Evolutionary conservation across 2,797 vertebrate species (phyloP).

Genomic region (Scyliorhinus canicula): DNA sequence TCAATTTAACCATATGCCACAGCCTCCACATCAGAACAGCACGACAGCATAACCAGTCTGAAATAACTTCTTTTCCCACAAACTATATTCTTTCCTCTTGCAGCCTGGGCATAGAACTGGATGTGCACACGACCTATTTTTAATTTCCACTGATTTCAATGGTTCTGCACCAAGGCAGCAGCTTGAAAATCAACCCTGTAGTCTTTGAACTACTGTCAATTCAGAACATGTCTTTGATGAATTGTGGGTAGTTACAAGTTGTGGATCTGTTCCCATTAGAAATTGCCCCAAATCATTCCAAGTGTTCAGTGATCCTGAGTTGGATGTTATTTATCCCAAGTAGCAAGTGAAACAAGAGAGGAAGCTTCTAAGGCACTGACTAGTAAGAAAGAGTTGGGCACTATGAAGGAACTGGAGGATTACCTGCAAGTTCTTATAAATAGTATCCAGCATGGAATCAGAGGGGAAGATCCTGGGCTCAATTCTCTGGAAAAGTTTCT

Average conservation of each 20-base stretch:
- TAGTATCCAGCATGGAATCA: background rate
- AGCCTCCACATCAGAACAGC: background rate
- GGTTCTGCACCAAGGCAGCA: background rate
- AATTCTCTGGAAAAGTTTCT: no score
- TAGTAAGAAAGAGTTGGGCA: background rate
- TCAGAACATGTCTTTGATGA: background rate
- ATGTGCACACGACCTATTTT: background rate
- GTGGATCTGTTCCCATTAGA: background rate
- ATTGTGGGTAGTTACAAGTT: background rate
- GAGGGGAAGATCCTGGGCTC: no score
- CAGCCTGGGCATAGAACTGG: background rate
- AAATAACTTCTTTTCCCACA: background rate
- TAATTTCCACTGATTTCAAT: background rate
- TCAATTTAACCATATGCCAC: background rate
- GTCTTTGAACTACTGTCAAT: background rate
- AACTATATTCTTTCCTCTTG: background rate
- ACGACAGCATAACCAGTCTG: background rate
- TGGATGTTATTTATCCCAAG: background rate
- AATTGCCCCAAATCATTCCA: background rate
- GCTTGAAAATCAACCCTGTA: background rate
- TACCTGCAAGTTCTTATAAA: background rate
- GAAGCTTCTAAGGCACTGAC: no score
- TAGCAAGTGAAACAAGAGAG: background rate
- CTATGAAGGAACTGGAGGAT: background rate
- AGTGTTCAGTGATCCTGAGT: background rate